Percentiles rank a stretch among this genome's conserved stretches.
These are phyloP conservation scores for Capricornis sumatraensis DNA, from an alignment of 2,113 vertebrate species.

Conservation along the genomic window DNA sequence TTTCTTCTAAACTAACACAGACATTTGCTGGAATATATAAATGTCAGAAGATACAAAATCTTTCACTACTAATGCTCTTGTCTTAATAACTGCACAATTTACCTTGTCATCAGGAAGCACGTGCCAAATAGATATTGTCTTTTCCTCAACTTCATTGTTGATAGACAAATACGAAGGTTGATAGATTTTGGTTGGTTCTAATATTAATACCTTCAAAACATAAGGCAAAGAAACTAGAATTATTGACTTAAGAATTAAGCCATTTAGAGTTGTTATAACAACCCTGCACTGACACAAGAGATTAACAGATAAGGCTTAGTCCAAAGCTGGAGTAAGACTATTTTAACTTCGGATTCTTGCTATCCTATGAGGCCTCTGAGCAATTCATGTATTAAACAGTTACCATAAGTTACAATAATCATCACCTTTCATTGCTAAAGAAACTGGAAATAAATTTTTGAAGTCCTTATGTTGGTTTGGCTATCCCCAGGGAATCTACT, in stretches of 20 bases:
- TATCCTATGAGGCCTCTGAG: background rate
- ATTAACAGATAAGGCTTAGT: background rate
- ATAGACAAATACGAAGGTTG: conserved; percentile 97
- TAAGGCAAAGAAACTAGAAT: background rate
- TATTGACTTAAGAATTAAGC: background rate
- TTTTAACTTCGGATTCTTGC: background rate
- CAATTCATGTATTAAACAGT: background rate
- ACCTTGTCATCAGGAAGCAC: conserved; percentile 96
- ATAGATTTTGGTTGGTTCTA: conserved; percentile 98
- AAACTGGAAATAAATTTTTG: background rate
- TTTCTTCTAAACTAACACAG: background rate
- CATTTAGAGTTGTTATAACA: background rate
- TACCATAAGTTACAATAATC: background rate
- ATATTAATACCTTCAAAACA: conserved; percentile 90
- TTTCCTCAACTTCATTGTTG: conserved; percentile 95
- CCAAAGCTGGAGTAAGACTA: background rate
- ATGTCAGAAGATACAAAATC: background rate
- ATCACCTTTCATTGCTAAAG: background rate
- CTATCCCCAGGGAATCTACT: background rate
- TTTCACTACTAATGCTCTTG: background rate
- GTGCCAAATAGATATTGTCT: conserved; percentile 97
- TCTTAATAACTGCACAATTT: conserved; percentile 26
- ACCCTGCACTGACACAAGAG: fast-evolving
- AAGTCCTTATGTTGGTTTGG: background rate
- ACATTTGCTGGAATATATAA: background rate